Evolutionary conservation across 1,140 invertebrate species (phyloP), one percentile per base, ranked within the genome.

Genomic region (Drosophila novamexicana): DNA sequence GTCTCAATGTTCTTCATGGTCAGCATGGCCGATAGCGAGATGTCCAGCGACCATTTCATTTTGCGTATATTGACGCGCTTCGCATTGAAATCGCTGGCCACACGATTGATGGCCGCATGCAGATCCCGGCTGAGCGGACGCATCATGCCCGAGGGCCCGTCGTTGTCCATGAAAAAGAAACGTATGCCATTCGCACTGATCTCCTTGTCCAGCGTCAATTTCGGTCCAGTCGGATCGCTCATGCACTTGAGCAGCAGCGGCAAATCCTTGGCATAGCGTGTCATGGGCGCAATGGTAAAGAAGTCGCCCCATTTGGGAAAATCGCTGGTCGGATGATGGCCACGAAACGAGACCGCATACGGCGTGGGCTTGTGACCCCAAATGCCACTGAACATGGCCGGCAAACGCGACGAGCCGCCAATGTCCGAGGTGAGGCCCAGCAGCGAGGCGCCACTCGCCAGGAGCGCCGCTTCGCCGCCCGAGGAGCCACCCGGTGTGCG

Each of bases 341-440:
- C 94, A 71, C 93, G 91, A 56, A 93, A 92, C 2, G 94, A 95
- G 2, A 94, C 88, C 0, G 93, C 91, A 90, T 95, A 95, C 16
- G 95, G 94, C 1, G 95, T 94, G 1, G 96, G 95, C 90, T 97
- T 97, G 80, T 98, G 96, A 12, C 97, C 97, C 91, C 96, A 98
- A 49, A 98, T 94, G 12, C 97, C 97, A 85, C 95, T 97, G 85
- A 97, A 98, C 94, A 96, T 95, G 6, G 97, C 95, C 0, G 97
- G 97, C 73, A 98, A 93, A 49, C 98, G 93, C 16, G 97, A 94
- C 0, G 96, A 97, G 1, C 97, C 98, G 0, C 95, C 97, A 53
- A 98, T 95, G 89, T 98, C 97, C 3, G 96, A 97, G 9, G 96
- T 96, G 3, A 98, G 90, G 6, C 97, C 96, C 29, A 98, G 93